Evolutionary conservation across 2,797 vertebrate species (phyloP).

Genomic region (Spea hammondii): DNA sequence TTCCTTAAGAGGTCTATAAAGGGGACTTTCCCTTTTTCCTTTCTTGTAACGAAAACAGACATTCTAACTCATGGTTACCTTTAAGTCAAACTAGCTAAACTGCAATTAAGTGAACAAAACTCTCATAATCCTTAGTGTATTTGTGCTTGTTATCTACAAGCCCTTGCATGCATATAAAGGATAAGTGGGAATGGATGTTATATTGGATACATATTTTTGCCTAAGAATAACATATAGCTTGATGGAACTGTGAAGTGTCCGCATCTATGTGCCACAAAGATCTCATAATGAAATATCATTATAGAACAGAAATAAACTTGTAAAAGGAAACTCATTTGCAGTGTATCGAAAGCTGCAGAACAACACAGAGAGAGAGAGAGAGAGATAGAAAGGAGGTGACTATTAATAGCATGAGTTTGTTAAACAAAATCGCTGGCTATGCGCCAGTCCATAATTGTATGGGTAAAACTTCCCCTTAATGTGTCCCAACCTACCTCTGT

Average conservation of each 20-base stretch:
- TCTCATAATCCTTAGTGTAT: no score
- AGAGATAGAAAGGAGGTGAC: constrained; percentile 4
- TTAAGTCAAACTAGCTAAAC: no score
- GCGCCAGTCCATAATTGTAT: constrained; percentile 17
- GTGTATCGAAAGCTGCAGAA: constrained; percentile 20
- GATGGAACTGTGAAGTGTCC: constrained; percentile 2
- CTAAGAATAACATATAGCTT: background rate
- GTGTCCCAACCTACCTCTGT: background rate
- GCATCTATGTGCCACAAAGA: background rate
- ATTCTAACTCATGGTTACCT: no score
- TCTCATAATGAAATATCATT: constrained; percentile 24
- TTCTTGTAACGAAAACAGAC: no score
- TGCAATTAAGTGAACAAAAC: no score
- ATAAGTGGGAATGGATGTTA: background rate
- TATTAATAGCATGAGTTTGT: constrained; percentile 41
- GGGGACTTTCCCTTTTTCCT: no score
- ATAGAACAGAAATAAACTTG: constrained; percentile 37
- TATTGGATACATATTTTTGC: background rate
- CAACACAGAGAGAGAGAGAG: constrained; percentile 12
- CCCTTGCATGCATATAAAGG: background rate
- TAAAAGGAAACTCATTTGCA: constrained; percentile 32
- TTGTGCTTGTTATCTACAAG: background rate
- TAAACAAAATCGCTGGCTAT: constrained; percentile 26
- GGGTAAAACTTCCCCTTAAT: constrained; percentile 8
- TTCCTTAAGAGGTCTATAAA: no score